phyloP scores from a whole-genome alignment of 2,888 invertebrate genomes.

The Pandemis cinnamomeana region DNA sequence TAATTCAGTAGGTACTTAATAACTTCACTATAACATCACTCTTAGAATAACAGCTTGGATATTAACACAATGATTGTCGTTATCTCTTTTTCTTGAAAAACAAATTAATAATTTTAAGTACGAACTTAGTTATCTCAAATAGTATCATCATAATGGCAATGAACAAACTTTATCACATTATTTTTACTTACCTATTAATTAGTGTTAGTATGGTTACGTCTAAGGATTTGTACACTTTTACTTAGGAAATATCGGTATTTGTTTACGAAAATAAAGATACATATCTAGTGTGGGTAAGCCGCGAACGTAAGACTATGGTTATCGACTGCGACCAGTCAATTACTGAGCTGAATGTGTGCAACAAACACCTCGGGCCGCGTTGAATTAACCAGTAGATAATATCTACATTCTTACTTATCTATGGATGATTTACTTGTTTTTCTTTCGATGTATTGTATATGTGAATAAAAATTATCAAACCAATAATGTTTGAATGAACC shows the following conservation, averaged over 20 bases:
- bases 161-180: background rate
- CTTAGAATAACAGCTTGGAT: conserved; percentile 3
- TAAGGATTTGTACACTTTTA: background rate
- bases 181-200: conserved; percentile 1
- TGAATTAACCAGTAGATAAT: background rate
- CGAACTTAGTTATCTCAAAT: background rate
- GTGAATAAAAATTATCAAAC: background rate
- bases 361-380: background rate
- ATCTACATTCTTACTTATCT: background rate
- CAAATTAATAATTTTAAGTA: conserved; percentile 6
- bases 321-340: background rate
- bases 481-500: background rate
- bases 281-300: background rate
- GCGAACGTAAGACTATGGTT: background rate
- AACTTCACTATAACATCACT: background rate
- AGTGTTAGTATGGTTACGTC: background rate
- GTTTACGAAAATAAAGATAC: background rate
- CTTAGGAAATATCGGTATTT: background rate
- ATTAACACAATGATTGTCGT: background rate
- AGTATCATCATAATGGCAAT: background rate
- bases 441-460: background rate
- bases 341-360: background rate
- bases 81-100: conserved; percentile 3
- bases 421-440: conserved; percentile 1
- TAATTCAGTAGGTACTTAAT: background rate